Evolutionary conservation across 2,113 vertebrate species (phyloP), one percentile per base, ranked within the genome.

Genomic region (Phylloscopus trochilus): DNA sequence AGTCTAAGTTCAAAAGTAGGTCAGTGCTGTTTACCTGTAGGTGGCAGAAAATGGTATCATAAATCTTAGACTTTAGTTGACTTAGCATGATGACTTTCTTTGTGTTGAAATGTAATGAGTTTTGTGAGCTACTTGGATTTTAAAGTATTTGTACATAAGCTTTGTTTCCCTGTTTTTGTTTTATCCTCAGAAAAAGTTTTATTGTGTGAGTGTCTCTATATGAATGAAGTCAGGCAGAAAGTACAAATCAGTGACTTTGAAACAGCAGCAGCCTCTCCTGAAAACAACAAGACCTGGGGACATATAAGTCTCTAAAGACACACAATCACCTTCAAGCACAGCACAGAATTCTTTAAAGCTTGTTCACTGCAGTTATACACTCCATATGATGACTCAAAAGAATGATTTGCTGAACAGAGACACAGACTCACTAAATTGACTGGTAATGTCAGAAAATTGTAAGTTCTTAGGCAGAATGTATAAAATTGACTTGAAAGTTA

Each of bases 161-260:
- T 88, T 90, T 89, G 10, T 62, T 85, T 53, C 24, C 15, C 35
- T 63, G 27, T 13, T 81, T 84, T 60, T 52, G 14, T 82, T 96
- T 76, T 85, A n/a, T 76, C 41, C 39, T 56, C 53, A 39, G 20
- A 89, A 92, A 81, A 87, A 81, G 43, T 75, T 94, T 87, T 89
- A 75, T 22, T 68, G 22, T 83, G 37, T 82, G 77, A 67, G 9
- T 69, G 41, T 81, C 41, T 87, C 87, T 23, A 37, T 78, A 72
- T 0, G 2, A 90, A 84, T 20, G 53, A 89, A 94, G 53, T 84
- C 69, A 84, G 66, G 53, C 51, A 84, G 91, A 87, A 96, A 87
- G 66, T 79, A 92, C 80, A 95, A 89, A 89, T 49, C 77, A 53
- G 51, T 79, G 62, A 69, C 77, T 96, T 89, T 84, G 66, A 95